Percentiles rank a stretch among this genome's conserved stretches.
Conservation (phyloP, 2,113 vertebrate species). For the Osmerus eperlanus region DNA sequence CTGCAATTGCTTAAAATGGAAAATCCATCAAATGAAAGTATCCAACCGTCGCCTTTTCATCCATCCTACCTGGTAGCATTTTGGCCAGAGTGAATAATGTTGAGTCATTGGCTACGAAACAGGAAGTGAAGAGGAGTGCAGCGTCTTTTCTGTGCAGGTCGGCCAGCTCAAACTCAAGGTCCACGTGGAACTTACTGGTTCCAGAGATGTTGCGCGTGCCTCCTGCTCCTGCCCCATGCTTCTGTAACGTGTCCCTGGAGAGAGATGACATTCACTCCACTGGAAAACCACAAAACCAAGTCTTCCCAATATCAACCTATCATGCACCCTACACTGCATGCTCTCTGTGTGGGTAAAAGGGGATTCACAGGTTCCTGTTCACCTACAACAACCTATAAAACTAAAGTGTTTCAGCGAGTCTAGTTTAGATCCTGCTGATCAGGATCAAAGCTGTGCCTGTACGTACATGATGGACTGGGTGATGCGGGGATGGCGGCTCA, state of each 20-base stretch:
- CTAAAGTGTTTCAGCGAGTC: too few species aligned
- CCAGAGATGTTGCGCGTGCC: conserved; percentile 93
- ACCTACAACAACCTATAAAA: too few species aligned
- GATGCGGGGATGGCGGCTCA: conserved; percentile 88
- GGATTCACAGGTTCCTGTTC: too few species aligned
- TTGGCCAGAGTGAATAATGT: conserved; percentile 90
- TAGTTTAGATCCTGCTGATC: too few species aligned
- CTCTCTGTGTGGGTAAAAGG: too few species aligned
- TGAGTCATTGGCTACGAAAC: conserved; percentile 94
- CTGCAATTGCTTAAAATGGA: not conserved
- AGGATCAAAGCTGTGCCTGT: not conserved
- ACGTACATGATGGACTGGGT: conserved; percentile 83
- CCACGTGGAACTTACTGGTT: conserved; percentile 91
- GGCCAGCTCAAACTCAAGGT: conserved; percentile 84
- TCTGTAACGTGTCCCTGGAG: conserved; percentile 80
- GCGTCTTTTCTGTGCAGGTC: conserved; percentile 90
- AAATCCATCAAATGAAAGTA: too few species aligned
- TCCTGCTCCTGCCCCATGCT: conserved; percentile 89
- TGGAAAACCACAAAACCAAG: not conserved
- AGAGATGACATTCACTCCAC: not conserved
- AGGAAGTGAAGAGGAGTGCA: conserved; percentile 87
- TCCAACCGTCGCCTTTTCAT: too few species aligned
- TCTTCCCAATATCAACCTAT: not conserved
- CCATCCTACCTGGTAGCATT: conserved; percentile 82
- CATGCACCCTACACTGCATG: too few species aligned